Conservation (phyloP, 2,113 vertebrate genomes). For the Tylochromis polylepis region DNA sequence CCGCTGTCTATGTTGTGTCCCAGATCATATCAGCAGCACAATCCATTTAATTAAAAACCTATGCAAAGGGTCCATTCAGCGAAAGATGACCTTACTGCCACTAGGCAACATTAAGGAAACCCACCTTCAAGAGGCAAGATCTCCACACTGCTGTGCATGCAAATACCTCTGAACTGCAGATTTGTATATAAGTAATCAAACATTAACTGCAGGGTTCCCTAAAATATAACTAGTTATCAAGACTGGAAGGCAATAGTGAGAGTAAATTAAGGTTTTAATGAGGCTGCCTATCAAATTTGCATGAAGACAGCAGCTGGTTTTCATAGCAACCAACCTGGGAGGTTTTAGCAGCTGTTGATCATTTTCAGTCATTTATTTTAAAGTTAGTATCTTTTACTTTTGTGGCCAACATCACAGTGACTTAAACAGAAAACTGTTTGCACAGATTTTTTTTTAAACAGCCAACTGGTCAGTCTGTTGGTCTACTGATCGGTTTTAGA, state of each 20-base stretch:
- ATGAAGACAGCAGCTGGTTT: neutral
- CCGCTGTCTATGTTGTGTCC: neutral
- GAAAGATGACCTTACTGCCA: neutral
- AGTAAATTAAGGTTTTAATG: neutral
- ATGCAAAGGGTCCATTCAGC: neutral
- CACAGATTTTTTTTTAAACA: neutral
- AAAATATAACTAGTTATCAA: neutral
- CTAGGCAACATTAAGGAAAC: neutral
- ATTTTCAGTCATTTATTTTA: too few species aligned
- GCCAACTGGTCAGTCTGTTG: neutral
- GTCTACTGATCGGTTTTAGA: neutral
- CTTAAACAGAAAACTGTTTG: neutral
- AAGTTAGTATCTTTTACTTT: too few species aligned
- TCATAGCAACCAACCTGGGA: neutral
- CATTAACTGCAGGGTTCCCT: neutral
- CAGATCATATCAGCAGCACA: conserved; percentile 23
- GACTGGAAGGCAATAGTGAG: neutral
- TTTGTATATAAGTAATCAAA: neutral
- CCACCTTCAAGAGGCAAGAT: neutral
- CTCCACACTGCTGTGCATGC: neutral
- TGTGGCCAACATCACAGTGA: neutral
- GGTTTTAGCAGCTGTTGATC: neutral
- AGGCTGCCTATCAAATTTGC: neutral
- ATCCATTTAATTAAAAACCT: neutral
- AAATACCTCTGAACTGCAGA: neutral